Evolutionary conservation across 2,888 invertebrate genomes (phyloP).

Genomic region (Xestia sexstrigata): DNA sequence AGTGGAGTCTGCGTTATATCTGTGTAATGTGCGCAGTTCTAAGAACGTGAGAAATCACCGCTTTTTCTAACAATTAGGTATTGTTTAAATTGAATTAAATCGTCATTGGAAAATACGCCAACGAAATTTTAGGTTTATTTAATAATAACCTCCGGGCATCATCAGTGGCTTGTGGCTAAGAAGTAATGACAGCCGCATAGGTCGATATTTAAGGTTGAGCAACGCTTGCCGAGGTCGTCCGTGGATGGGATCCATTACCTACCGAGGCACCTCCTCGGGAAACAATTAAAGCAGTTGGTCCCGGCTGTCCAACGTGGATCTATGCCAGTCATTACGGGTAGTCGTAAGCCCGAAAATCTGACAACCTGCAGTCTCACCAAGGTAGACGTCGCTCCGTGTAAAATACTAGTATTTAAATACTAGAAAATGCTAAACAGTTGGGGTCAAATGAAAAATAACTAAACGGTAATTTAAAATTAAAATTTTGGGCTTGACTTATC

Average conservation of each 20-base stretch:
- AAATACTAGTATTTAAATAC: background rate
- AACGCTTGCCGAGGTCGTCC: background rate
- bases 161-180: background rate
- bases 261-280: too few relatives aligned
- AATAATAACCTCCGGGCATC: background rate
- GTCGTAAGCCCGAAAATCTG: too few relatives aligned
- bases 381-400: background rate
- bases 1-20: background rate
- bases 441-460: background rate
- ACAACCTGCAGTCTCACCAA: too few relatives aligned
- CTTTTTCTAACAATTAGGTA: background rate
- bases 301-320: background rate
- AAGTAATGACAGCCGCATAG: background rate
- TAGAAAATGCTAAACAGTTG: background rate
- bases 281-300: background rate
- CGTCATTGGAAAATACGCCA: background rate
- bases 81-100: background rate
- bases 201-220: background rate
- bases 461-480: background rate
- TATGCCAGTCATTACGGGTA: too few relatives aligned
- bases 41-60: background rate
- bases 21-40: background rate
- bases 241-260: background rate
- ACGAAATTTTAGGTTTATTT: background rate
- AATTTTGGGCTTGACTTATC: background rate